A percentile compares a stretch with the other conserved stretches of the same genome.
phyloP scores from a whole-genome alignment of 2,113 vertebrate species.

The Zosterops borbonicus region DNA sequence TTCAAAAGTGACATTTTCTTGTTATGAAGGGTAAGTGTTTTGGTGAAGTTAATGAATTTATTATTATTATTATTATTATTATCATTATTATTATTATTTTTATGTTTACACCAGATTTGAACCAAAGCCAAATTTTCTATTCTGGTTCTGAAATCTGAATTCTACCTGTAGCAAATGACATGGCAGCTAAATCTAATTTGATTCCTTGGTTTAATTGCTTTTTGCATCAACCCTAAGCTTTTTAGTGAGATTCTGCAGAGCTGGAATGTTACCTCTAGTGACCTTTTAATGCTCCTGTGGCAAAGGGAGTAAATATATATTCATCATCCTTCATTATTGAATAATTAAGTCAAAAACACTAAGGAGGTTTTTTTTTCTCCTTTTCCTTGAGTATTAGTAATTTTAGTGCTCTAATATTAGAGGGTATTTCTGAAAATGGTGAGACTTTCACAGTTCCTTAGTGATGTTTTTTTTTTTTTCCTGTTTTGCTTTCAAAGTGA shows the following conservation, averaged over 20 bases:
- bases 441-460: not conserved
- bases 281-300: not conserved
- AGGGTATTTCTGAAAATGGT: not conserved
- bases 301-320: not conserved
- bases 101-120: not conserved
- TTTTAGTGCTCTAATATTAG: not conserved
- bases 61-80: not conserved
- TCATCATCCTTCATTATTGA: not conserved
- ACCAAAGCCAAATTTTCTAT: not conserved
- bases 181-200: not conserved
- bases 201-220: not conserved
- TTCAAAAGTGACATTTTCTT: constrained; percentile 11
- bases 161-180: not conserved
- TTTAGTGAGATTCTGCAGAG: not conserved
- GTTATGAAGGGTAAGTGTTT: constrained; percentile 63
- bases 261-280: not conserved
- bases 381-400: not conserved
- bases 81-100: not conserved
- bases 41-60: not conserved
- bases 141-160: not conserved
- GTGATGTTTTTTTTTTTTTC: not conserved
- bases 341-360: not conserved
- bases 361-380: not conserved
- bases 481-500: not conserved
- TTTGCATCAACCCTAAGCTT: not conserved